Conservation (phyloP, 1,140 invertebrate genomes). For the Brachionus plicatilis region DNA sequence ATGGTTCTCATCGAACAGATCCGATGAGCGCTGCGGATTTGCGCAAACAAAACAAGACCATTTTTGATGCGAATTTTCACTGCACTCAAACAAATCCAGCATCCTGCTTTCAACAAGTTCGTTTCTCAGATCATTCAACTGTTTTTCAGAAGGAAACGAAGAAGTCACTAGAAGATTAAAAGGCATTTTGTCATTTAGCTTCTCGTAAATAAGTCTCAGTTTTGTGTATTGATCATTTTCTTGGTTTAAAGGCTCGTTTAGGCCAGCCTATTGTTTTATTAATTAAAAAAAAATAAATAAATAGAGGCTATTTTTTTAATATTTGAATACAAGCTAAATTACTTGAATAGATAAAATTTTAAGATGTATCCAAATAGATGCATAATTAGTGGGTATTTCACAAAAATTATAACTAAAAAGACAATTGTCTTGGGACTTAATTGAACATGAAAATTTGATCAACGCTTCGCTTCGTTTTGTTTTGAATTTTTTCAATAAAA, state of each 20-base stretch:
- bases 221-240: conserved; percentile 69
- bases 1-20: conserved; percentile 60
- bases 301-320: background rate
- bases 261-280: conserved; percentile 62
- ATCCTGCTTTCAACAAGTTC: conserved; percentile 79
- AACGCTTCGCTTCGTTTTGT: background rate
- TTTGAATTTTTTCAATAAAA: conserved; percentile 15
- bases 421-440: background rate
- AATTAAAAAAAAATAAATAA: background rate
- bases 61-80: conserved; percentile 58
- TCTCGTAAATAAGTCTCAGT: conserved; percentile 81
- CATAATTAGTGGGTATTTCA: conserved; percentile 71
- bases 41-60: conserved; percentile 86
- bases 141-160: conserved; percentile 79
- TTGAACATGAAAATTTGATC: background rate
- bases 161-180: conserved; percentile 85
- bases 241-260: conserved; percentile 72
- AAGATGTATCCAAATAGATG: conserved; percentile 84
- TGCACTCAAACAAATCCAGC: conserved; percentile 83
- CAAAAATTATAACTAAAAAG: conserved; percentile 43
- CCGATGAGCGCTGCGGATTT: conserved; percentile 77
- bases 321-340: conserved; percentile 41
- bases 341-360: conserved; percentile 86
- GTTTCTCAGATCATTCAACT: conserved; percentile 74
- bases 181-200: conserved; percentile 71